Percentiles rank a stretch among this genome's conserved stretches.
These are phyloP conservation scores for Paraescarpia echinospica DNA, from an alignment of 1,140 invertebrate genomes.

Conservation along the genomic window DNA sequence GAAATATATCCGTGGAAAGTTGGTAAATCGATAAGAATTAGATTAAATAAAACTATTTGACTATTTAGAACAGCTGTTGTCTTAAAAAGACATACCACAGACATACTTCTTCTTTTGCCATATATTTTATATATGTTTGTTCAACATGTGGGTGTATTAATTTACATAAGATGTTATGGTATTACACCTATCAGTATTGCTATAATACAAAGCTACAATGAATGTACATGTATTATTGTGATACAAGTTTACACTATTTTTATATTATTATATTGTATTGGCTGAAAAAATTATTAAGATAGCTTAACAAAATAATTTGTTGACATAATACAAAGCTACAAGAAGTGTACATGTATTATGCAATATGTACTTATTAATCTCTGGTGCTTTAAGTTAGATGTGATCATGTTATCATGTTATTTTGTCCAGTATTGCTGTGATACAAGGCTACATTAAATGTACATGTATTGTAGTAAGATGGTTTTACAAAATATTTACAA, in stretches of 20 bases:
- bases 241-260: not conserved
- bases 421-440: not conserved
- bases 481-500: not conserved
- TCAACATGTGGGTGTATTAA: too few species aligned
- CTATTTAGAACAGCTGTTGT: too few species aligned
- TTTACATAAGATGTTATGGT: not conserved
- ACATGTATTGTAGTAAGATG: not conserved
- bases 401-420: not conserved
- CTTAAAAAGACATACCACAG: too few species aligned
- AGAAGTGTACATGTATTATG: conserved; percentile 1
- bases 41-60: too few species aligned
- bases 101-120: too few species aligned
- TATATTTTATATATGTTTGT: too few species aligned
- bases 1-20: too few species aligned
- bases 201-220: not conserved
- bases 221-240: conserved; percentile 6
- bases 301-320: not conserved
- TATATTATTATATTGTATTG: not conserved
- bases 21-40: too few species aligned
- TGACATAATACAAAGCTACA: conserved; percentile 6
- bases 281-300: not conserved
- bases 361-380: not conserved
- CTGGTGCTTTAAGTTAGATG: not conserved
- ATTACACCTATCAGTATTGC: not conserved
- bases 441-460: conserved; percentile 1